Conservation (phyloP, 2,797 vertebrate genomes). For the Platalea minor region DNA sequence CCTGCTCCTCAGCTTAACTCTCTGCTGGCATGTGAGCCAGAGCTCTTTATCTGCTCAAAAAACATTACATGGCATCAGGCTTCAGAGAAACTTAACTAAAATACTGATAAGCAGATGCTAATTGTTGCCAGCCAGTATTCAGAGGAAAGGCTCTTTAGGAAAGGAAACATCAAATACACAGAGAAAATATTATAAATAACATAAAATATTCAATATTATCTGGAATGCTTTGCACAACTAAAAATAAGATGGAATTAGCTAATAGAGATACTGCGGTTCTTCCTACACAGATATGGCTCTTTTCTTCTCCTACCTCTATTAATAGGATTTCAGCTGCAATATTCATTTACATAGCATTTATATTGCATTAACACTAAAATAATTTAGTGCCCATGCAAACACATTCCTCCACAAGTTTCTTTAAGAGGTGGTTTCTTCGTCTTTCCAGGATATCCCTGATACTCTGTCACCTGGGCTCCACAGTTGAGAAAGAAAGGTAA, state of each 20-base stretch:
- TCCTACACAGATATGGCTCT: not conserved
- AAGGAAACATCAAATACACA: not conserved
- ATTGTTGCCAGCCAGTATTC: not conserved
- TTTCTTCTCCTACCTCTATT: slow-evolving; percentile 24
- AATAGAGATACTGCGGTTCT: not conserved
- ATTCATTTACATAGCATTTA: not conserved
- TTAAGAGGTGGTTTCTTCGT: not conserved
- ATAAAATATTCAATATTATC: not conserved
- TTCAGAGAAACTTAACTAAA: not conserved
- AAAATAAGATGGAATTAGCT: not conserved
- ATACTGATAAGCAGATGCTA: not conserved
- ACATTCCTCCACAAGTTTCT: not conserved
- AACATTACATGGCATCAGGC: not conserved
- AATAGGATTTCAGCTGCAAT: slow-evolving; percentile 15
- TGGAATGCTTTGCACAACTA: not conserved
- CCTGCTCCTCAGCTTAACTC: not conserved
- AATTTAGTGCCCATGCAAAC: not conserved
- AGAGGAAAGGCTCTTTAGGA: not conserved
- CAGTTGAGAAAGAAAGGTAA: not conserved
- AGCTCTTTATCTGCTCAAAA: not conserved
- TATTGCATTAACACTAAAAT: not conserved
- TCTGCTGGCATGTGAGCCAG: not conserved
- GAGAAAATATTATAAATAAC: not conserved
- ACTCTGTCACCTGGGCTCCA: not conserved
- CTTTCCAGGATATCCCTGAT: not conserved